Evolutionary conservation across 2,113 vertebrate species (phyloP), one percentile per base, ranked within the genome.

Genomic region (Gorilla gorilla): DNA sequence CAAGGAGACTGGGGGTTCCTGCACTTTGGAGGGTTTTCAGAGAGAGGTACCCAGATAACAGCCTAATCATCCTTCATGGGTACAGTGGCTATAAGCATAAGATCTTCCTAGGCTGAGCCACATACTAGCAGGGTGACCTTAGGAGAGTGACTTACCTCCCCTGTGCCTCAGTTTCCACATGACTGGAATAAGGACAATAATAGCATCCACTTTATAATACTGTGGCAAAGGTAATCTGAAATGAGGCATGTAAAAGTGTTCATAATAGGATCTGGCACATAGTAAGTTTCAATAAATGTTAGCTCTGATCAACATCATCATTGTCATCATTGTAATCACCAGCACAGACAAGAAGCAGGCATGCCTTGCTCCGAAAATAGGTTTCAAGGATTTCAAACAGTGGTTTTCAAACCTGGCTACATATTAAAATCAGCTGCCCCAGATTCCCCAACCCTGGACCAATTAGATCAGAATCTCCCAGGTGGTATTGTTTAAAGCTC

Each of bases 331-430:
- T 82, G 72, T 5, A 66, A 89, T 83, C 66, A 52, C 50, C 40
- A 89, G n/a, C 57, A 90, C 93, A 97, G 90, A 97, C 90, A 97
- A 97, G 18, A 97, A 87, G 94, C 94, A 97, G 96, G 90, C 48
- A 85, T 90, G 89, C 92, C 94, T 97, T 97, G 81, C 93, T 97
- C 97, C 97, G 59, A 94, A 98, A 96, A 89, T 23, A 17, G 30
- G 52, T 95, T 59, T 96, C 83, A 96, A 98, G 91, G 94, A 96
- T 94, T 98, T 97, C 96, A 97, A 93, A 43, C 45, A 72, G 80
- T 66, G 27, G 32, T 87, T 68, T 90, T 86, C 92, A 90, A 78
- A 91, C 20, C 14, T 61, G 23, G 38, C 35, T n/a, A 10, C n/a
- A 70, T 38, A 18, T 70, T 43, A 75, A 73, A 79, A 87, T 75